Evolutionary conservation across 2,113 vertebrate species (phyloP), one percentile per base, ranked within the genome.

Genomic region (Rhinolophus ferrumequinum): DNA sequence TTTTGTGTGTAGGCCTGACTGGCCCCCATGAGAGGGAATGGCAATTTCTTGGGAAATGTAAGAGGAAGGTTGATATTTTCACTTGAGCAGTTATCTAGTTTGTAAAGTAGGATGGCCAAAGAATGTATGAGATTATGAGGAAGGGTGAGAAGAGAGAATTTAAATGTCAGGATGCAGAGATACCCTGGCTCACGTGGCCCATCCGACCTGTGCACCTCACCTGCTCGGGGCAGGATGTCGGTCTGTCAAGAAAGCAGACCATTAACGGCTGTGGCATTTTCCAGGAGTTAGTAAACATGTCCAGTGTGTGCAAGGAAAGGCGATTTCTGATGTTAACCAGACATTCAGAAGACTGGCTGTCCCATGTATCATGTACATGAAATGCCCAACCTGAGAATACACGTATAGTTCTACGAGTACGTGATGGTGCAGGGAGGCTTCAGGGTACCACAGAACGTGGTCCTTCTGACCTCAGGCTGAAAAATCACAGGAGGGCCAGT

Each of bases 351-450:
- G 1, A 24, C 5, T 12, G 16, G 11, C 12, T 30, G 5, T 33
- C 35, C 21, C 2, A 1, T 0, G 0, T 2, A 0, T 9, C 19
- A 3, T 3, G 14, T 12, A 5, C 8, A 0, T 0, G 3, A 33
- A 26, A 44, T 3, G 1, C 50, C 24, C 14, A 22, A 52, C 18
- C 47, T 8, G n/a, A 79, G 69, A 41, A 4, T 0, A 26, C 1
- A 3, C 2, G 0, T 4, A 1, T 3, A 9, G 12, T 9, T 10
- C 30, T 28, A 7, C 50, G 5, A 19, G 54, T 8, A 3, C 0
- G 19, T 0, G 1, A 5, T 22, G 26, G 5, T 18, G 11, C 12
- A 8, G 66, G 22, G 26, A 12, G 3, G 35, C n/a, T 2, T n/a
- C 11, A 3, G 66, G 28, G 35, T 13, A 21, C 5, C 24, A 2